Conservation (phyloP, 2,888 invertebrate species). For the Norana najaformis region DNA sequence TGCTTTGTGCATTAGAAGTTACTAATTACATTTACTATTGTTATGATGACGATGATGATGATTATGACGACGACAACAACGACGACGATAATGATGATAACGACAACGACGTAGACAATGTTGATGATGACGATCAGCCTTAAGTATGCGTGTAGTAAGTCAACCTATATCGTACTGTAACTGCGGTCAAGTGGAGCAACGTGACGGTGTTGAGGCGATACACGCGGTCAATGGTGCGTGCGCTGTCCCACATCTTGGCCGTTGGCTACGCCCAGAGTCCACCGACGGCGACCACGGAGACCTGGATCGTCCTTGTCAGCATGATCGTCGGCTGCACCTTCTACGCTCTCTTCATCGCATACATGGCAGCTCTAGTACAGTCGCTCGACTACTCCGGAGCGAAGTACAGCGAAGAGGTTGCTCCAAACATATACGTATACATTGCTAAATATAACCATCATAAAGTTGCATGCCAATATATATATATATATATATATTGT, state of each 20-base stretch:
- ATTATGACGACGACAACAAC: too few species aligned
- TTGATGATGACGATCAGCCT: too few species aligned
- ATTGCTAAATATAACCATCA: too few species aligned
- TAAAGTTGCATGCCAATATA: too few species aligned
- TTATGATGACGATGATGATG: too few species aligned
- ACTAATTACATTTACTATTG: too few species aligned
- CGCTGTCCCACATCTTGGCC: slow-evolving; percentile 43
- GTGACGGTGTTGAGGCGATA: slow-evolving; percentile 33
- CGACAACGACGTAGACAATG: too few species aligned
- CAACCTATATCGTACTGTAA: neutral
- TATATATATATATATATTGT: too few species aligned
- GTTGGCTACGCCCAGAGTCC: slow-evolving; percentile 40
- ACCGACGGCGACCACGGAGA: slow-evolving; percentile 37
- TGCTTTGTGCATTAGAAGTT: too few species aligned
- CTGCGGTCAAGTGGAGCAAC: neutral
- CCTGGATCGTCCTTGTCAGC: slow-evolving; percentile 37
- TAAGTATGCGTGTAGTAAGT: too few species aligned
- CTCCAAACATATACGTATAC: neutral
- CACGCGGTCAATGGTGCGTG: slow-evolving; percentile 34
- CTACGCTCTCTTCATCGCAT: slow-evolving; percentile 43
- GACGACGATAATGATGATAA: too few species aligned
- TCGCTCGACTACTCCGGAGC: slow-evolving; percentile 39
- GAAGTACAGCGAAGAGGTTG: slow-evolving; percentile 40
- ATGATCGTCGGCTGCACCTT: slow-evolving; percentile 42
- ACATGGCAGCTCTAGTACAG: slow-evolving; percentile 38